These are phyloP conservation scores for Stenodera caucasica DNA, from an alignment of 2,888 invertebrate genomes.

Conservation along the genomic window DNA sequence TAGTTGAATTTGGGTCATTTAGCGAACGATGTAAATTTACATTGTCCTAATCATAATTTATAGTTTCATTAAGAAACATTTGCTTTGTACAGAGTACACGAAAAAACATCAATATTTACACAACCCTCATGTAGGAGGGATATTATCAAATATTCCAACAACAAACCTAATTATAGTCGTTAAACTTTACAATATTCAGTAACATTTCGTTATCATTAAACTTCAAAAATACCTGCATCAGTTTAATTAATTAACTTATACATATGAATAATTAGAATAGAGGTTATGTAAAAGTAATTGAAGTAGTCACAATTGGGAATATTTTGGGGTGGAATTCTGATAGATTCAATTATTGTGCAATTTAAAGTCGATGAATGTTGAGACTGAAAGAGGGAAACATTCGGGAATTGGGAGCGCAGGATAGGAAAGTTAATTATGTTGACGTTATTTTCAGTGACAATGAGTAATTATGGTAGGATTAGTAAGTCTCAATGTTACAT, in stretches of 20 bases:
- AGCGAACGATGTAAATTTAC: constrained; percentile 17
- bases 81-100: constrained; percentile 9
- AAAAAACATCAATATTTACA: constrained; percentile 25
- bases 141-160: constrained; percentile 22
- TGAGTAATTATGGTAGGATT: constrained; percentile 19
- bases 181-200: background rate
- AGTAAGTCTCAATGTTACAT: constrained; percentile 7
- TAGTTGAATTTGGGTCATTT: background rate
- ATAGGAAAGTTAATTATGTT: constrained; percentile 22
- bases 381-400: background rate
- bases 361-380: constrained; percentile 9
- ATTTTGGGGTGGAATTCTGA: background rate
- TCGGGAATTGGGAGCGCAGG: constrained; percentile 3
- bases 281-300: no score
- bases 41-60: constrained; percentile 25
- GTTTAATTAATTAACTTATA: background rate
- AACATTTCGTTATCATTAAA: background rate
- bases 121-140: constrained; percentile 9
- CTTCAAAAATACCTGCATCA: no score
- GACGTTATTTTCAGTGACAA: constrained; percentile 18
- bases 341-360: constrained; percentile 14
- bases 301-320: background rate
- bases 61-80: constrained; percentile 25
- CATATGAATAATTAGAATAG: no score
- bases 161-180: constrained; percentile 21